Conservation (phyloP, 2,888 invertebrate species). For the Sarcophaga subvicina region DNA sequence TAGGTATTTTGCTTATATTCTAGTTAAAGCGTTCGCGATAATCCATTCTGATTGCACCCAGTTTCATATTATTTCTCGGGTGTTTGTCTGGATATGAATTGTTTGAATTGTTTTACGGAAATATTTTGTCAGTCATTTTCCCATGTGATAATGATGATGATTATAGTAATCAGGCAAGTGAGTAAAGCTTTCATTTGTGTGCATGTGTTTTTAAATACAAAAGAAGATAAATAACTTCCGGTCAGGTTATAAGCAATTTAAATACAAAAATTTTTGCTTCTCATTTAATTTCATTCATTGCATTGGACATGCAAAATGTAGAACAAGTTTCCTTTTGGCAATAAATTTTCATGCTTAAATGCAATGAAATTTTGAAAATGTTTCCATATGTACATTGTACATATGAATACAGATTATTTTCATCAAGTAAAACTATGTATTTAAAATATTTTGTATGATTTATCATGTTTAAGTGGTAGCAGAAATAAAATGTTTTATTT, state of each 20-base stretch:
- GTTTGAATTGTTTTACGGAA: too few species aligned
- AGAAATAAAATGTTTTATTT: too few species aligned
- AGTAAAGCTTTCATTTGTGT: background rate
- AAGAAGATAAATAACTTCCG: slow-evolving; percentile 61
- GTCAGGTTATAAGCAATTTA: slow-evolving; percentile 68
- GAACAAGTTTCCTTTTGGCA: background rate
- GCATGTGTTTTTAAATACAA: background rate
- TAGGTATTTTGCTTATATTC: slow-evolving; percentile 20
- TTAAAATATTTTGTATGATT: too few species aligned
- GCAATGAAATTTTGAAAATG: background rate
- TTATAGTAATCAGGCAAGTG: background rate
- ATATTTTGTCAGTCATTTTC: too few species aligned
- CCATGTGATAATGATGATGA: background rate
- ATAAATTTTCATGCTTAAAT: slow-evolving; percentile 23
- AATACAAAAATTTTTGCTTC: background rate
- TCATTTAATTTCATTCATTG: background rate
- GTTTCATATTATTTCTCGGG: too few species aligned
- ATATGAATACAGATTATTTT: too few species aligned
- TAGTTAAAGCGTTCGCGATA: slow-evolving; percentile 28
- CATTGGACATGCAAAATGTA: background rate
- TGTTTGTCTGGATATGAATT: too few species aligned
- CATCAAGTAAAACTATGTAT: too few species aligned
- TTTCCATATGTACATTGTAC: too few species aligned
- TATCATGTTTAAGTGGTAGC: too few species aligned
- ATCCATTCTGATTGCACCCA: too few species aligned